Percentiles rank a stretch among this genome's conserved stretches.
Conservation (phyloP, 64 coral and sea anemone genomes). For the Trachythela sp. region DNA sequence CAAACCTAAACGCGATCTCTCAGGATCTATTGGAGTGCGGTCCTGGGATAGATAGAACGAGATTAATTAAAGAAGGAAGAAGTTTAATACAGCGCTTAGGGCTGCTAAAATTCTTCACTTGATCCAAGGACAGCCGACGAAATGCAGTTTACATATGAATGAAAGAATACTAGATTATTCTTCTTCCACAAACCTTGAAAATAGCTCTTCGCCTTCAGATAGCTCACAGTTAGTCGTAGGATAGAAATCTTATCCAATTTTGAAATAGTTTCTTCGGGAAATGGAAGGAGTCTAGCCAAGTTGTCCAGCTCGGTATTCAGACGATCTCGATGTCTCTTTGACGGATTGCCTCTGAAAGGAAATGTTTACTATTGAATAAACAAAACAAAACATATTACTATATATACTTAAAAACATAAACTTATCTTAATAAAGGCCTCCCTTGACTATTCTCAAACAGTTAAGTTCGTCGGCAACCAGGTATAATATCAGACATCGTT, state of each 20-base stretch:
- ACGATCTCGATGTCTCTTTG: conserved; percentile 96
- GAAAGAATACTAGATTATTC: not conserved
- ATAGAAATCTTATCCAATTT: conserved; percentile 99
- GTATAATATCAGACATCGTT: too few relatives aligned
- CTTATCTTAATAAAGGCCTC: not conserved
- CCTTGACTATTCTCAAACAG: too few relatives aligned
- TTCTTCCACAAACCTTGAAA: conserved; percentile 74
- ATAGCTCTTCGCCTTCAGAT: conserved; percentile 97
- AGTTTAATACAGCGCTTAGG: too few relatives aligned
- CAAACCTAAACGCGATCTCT: too few relatives aligned
- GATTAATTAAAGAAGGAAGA: too few relatives aligned
- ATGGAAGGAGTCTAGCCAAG: conserved; percentile 88
- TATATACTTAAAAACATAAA: not conserved
- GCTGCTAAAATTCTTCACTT: too few relatives aligned
- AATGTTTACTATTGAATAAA: not conserved
- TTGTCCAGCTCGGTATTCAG: conserved; percentile 98
- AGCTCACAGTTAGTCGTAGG: conserved; percentile 98
- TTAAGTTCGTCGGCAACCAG: too few relatives aligned
- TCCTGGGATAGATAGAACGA: too few relatives aligned
- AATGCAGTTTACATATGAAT: not conserved
- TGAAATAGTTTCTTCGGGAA: conserved; percentile 95
- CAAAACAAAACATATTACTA: not conserved
- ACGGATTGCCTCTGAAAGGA: conserved; percentile 69
- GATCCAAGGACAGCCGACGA: too few relatives aligned
- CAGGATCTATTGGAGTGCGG: too few relatives aligned